A percentile compares a stretch with the other conserved stretches of the same genome.
Evolutionary conservation across 2,113 vertebrate genomes (phyloP).

Genomic region (Lampris incognitus): DNA sequence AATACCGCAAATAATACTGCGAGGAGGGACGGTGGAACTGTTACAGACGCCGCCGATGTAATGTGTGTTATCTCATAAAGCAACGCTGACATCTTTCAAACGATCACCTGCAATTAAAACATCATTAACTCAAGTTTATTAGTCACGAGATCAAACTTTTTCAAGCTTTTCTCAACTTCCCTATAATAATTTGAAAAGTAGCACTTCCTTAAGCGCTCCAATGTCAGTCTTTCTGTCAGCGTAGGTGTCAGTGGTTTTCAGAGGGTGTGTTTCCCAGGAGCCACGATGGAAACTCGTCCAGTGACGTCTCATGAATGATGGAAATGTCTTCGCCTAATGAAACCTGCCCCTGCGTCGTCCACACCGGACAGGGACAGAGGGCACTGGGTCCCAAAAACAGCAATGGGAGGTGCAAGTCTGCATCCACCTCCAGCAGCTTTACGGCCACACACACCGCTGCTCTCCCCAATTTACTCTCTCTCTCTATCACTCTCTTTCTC

Average conservation of each 20-base stretch:
- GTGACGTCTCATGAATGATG: background rate
- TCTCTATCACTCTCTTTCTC: background rate
- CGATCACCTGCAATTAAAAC: too few relatives aligned
- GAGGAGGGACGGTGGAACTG: too few relatives aligned
- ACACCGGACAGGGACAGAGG: background rate
- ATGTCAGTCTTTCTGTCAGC: constrained; percentile 8
- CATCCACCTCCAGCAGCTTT: constrained; percentile 20
- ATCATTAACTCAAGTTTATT: too few relatives aligned
- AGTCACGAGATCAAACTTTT: background rate
- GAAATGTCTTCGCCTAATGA: constrained; percentile 42
- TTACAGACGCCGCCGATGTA: too few relatives aligned
- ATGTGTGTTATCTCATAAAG: too few relatives aligned
- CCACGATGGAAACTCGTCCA: constrained; percentile 2
- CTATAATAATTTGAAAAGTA: background rate
- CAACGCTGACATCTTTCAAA: too few relatives aligned
- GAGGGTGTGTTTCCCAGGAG: background rate
- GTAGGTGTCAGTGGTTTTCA: constrained; percentile 25
- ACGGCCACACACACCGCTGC: background rate
- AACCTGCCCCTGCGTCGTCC: constrained; percentile 20
- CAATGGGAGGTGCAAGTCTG: background rate
- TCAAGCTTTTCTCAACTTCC: background rate
- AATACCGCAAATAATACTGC: constrained; percentile 2
- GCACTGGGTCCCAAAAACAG: background rate
- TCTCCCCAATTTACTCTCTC: background rate
- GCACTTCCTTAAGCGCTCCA: constrained; percentile 1